Percentiles rank a stretch among this genome's conserved stretches.
phyloP scores from a whole-genome alignment of 2,797 vertebrate species.

The Mus minutoides region DNA sequence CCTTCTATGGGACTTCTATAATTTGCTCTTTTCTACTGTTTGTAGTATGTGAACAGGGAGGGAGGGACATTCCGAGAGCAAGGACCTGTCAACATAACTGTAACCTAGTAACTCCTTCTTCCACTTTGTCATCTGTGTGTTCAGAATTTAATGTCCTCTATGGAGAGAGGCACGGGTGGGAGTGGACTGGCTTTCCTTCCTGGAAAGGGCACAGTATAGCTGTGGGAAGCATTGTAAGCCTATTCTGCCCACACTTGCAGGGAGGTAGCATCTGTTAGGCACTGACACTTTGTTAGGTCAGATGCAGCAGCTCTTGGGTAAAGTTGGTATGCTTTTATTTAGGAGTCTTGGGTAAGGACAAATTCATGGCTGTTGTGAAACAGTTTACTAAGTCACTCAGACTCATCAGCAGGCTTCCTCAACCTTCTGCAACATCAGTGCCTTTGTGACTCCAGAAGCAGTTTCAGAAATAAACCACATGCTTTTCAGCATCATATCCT shows the following conservation, averaged over 20 bases:
- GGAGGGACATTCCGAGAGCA: slow-evolving; percentile 58
- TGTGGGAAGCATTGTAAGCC: slow-evolving; percentile 33
- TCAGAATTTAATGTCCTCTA: slow-evolving; percentile 63
- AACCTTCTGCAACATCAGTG: background rate
- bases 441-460: slow-evolving; percentile 50
- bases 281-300: slow-evolving; percentile 44
- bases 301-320: background rate
- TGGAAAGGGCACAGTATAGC: slow-evolving; percentile 15
- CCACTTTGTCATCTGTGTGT: slow-evolving; percentile 74
- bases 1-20: slow-evolving; percentile 35
- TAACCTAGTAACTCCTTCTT: slow-evolving; percentile 78
- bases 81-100: slow-evolving; percentile 75
- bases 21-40: slow-evolving; percentile 62
- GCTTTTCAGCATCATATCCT: slow-evolving; percentile 59
- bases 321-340: background rate
- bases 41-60: slow-evolving; percentile 49
- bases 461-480: slow-evolving; percentile 49
- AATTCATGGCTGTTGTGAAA: slow-evolving; percentile 11
- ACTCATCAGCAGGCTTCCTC: background rate
- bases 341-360: background rate
- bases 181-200: slow-evolving; percentile 24
- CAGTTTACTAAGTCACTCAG: background rate
- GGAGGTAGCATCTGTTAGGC: background rate
- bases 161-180: slow-evolving; percentile 38
- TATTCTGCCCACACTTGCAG: background rate